A percentile compares a stretch with the other conserved stretches of the same genome.
Conservation (phyloP, 2,113 vertebrate genomes). For the Athene cunicularia region DNA sequence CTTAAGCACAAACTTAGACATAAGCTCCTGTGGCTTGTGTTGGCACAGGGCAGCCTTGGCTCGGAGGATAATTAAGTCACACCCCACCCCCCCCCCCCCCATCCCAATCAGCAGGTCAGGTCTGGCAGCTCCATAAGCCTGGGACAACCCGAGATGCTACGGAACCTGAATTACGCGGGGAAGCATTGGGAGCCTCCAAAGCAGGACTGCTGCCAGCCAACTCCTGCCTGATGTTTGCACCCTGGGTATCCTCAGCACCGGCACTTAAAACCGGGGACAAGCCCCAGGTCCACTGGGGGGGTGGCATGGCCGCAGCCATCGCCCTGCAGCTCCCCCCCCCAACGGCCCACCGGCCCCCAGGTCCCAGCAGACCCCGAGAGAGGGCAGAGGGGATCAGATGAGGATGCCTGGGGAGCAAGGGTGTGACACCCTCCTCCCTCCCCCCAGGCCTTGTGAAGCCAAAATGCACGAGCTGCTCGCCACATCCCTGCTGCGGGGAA, state of each 20-base stretch:
- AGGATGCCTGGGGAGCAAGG: not conserved
- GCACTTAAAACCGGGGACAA: not conserved
- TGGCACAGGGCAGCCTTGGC: not conserved
- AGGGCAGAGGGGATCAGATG: not conserved
- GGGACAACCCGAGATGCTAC: not conserved
- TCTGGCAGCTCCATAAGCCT: not conserved
- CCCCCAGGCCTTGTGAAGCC: not conserved
- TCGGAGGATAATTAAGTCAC: not conserved
- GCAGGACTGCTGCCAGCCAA: not conserved
- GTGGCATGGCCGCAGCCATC: not conserved
- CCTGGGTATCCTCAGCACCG: not conserved
- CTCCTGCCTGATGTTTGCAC: too few species aligned
- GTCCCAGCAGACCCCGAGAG: not conserved
- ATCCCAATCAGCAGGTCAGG: accelerated
- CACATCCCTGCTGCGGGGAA: not conserved
- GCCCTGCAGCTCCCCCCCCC: not conserved
- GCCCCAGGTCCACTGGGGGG: too few species aligned
- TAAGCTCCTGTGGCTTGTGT: not conserved
- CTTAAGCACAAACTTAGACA: not conserved
- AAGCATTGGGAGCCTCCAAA: not conserved
- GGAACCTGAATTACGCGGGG: not conserved
- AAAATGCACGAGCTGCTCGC: not conserved
- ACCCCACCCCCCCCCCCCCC: not conserved
- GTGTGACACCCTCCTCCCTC: not conserved
- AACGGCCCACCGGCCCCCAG: not conserved